These are phyloP conservation scores for Diachasmimorpha longicaudata DNA, from an alignment of 1,140 invertebrate species.

Conservation along the genomic window DNA sequence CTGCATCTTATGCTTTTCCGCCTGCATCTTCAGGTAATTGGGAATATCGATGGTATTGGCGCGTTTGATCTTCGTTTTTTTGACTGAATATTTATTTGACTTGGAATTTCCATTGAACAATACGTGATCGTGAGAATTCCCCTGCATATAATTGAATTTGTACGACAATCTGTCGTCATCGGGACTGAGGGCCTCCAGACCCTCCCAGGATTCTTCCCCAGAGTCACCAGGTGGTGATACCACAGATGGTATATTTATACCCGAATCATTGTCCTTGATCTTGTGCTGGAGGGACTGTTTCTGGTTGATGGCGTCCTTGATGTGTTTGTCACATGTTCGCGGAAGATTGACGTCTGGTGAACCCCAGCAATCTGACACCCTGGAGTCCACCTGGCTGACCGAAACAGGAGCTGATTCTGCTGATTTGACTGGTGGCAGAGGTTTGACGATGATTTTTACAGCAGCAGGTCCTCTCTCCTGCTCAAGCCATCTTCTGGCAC, in stretches of 20 bases:
- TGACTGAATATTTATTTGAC: slow-evolving; percentile 68
- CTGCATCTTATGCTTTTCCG: slow-evolving; percentile 39
- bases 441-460: background rate
- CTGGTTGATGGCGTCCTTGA: slow-evolving; percentile 59
- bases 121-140: background rate
- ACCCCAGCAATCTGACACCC: background rate
- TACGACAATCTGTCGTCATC: background rate
- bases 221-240: background rate
- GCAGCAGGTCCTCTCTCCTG: slow-evolving; percentile 56
- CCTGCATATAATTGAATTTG: background rate
- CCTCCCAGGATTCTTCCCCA: background rate
- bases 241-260: background rate
- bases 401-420: background rate
- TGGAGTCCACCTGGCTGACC: background rate
- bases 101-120: slow-evolving; percentile 17
- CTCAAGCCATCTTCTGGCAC: slow-evolving; percentile 75
- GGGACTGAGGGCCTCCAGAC: background rate
- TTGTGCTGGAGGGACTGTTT: slow-evolving; percentile 52
- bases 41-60: slow-evolving; percentile 89
- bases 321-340: slow-evolving; percentile 50
- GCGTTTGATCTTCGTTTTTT: slow-evolving; percentile 81
- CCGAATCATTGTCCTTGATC: slow-evolving; percentile 34
- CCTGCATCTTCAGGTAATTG: slow-evolving; percentile 64
- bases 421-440: too few species aligned
- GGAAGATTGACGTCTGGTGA: background rate